Evolutionary conservation across 1,140 invertebrate genomes (phyloP), one percentile per base, ranked within the genome.

Genomic region (Bactericera cockerelli): DNA sequence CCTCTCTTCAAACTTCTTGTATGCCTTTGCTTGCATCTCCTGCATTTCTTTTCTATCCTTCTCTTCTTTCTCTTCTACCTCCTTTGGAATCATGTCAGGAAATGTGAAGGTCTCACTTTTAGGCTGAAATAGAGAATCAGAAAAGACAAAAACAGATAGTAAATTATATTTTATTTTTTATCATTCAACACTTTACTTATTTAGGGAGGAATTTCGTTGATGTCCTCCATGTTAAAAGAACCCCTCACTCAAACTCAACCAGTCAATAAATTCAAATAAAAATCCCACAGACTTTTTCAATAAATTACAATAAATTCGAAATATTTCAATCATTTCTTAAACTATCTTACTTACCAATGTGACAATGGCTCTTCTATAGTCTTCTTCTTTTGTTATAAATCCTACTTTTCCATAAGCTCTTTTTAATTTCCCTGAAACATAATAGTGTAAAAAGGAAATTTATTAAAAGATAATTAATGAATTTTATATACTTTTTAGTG

Each of bases 311-410:
- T n/a, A n/a, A n/a, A n/a, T n/a, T n/a, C n/a, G n/a, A n/a, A n/a
- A n/a, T n/a, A n/a, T n/a, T n/a, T n/a, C n/a, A n/a, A n/a, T n/a
- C n/a, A n/a, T n/a, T n/a, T n/a, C n/a, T n/a, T n/a, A n/a, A n/a
- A n/a, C n/a, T n/a, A n/a, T n/a, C n/a, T n/a, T 58, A 75, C 77
- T 78, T 77, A 91, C 89, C 76, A 95, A 67, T 62, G 77, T 77
- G 53, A 91, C 81, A 76, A 82, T 88, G 55, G 89, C 90, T 66
- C 81, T 69, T 75, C 90, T 90, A 6, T 79, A 74, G 69, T 94
- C 89, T 68, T 91, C 86, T n/a, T 87, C 81, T 74, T 92, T 91
- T 0, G 81, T 71, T 60, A 91, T 65, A 66, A 81, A 82, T 24
- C 79, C 77, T 64, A 74, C 76, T 14, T 73, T 65, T 66, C 68